Evolutionary conservation across 1,140 invertebrate species (phyloP).

Genomic region (Leptinotarsa texana): DNA sequence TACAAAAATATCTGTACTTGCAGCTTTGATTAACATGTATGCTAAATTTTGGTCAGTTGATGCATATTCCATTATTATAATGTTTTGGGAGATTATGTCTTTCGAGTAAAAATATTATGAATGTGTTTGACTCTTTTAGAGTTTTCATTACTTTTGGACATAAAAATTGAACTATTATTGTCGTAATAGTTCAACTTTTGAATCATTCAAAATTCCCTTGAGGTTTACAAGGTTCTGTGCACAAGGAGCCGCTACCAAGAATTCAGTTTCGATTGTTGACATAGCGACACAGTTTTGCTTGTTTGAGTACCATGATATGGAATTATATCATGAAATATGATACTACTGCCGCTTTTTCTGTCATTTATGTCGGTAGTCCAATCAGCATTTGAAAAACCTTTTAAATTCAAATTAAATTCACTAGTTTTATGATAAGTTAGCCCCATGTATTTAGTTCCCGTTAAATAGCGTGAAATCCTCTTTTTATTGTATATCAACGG

Average conservation of each 20-base stretch:
- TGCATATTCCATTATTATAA: neutral
- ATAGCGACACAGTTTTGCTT: constrained; percentile 21
- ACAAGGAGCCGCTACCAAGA: neutral
- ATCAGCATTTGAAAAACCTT: too few species aligned
- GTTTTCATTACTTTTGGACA: neutral
- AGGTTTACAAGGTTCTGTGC: neutral
- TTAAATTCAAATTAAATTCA: too few species aligned
- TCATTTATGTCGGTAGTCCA: too few species aligned
- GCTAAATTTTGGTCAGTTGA: constrained; percentile 7
- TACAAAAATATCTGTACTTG: too few species aligned
- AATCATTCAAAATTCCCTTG: constrained; percentile 8
- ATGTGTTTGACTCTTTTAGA: constrained; percentile 17
- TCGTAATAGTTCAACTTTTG: neutral
- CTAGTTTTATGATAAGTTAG: too few species aligned
- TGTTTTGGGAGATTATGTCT: neutral
- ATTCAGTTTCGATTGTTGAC: constrained; percentile 5
- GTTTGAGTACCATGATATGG: constrained; percentile 12
- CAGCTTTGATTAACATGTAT: constrained; percentile 8
- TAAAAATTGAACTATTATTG: constrained; percentile 11
- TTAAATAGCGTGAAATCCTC: too few species aligned
- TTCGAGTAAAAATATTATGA: neutral
- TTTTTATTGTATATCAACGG: too few species aligned
- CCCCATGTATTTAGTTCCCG: too few species aligned
- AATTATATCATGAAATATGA: constrained; percentile 10
- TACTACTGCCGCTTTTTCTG: constrained; percentile 10